These are phyloP conservation scores for Marmota flaviventris DNA, from an alignment of 2,113 vertebrate genomes.

Conservation along the genomic window DNA sequence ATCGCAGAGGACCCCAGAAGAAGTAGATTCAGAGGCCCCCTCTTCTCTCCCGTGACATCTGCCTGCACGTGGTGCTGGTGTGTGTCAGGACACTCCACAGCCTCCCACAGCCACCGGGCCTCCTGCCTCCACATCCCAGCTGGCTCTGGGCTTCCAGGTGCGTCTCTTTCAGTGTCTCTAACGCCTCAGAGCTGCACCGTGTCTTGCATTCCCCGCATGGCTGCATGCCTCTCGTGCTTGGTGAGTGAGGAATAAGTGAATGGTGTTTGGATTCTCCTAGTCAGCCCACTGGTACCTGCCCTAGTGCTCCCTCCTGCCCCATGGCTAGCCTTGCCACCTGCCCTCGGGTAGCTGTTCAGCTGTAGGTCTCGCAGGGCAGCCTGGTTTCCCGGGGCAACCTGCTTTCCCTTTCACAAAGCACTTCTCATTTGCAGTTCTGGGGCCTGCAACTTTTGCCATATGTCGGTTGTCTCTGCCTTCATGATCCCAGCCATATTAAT, in stretches of 20 bases:
- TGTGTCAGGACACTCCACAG: too few species aligned
- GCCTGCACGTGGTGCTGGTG: fast-evolving
- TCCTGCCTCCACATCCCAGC: fast-evolving
- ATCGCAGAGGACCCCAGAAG: fast-evolving
- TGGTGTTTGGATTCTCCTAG: neutral
- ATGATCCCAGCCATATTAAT: constrained; percentile 76
- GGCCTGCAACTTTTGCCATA: constrained; percentile 76
- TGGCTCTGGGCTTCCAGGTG: fast-evolving
- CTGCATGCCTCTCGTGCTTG: fast-evolving
- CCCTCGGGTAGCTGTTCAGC: neutral
- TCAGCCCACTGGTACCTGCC: neutral
- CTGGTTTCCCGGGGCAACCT: constrained; percentile 73
- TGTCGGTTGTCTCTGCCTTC: constrained; percentile 72
- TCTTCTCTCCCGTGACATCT: fast-evolving
- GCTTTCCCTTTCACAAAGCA: constrained; percentile 57
- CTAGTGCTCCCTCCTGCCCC: neutral
- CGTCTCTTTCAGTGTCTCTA: neutral
- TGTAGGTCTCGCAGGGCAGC: neutral
- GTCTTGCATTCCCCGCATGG: fast-evolving
- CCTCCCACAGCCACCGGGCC: too few species aligned
- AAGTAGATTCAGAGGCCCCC: too few species aligned
- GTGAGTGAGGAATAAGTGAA: neutral
- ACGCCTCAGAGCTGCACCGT: fast-evolving
- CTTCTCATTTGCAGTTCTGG: constrained; percentile 64
- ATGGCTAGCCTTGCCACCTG: neutral